These are phyloP conservation scores for Haliaeetus leucogaster DNA, from an alignment of 2,113 vertebrate species.

Conservation along the genomic window DNA sequence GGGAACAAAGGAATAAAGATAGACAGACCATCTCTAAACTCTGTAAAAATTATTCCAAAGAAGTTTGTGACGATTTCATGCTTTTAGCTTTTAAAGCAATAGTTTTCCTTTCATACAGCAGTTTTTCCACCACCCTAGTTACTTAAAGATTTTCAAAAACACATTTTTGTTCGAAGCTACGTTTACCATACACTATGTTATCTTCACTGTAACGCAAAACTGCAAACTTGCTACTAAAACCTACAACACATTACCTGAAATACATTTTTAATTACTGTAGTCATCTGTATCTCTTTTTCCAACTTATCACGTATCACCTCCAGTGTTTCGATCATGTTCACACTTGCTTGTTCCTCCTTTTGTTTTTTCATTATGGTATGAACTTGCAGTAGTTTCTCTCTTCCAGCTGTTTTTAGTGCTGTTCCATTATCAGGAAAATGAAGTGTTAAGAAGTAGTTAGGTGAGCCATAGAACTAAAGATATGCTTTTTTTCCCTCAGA, in stretches of 20 bases:
- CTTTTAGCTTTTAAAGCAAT: neutral
- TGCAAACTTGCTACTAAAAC: neutral
- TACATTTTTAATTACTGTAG: conserved; percentile 58
- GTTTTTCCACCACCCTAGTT: neutral
- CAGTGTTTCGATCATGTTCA: too few relatives aligned
- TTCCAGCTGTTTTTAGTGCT: conserved; percentile 61
- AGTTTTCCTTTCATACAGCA: neutral
- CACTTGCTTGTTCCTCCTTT: too few relatives aligned
- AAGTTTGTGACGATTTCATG: neutral
- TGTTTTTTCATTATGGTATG: too few relatives aligned
- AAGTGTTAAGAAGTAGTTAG: neutral
- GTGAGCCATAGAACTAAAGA: neutral
- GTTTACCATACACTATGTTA: neutral
- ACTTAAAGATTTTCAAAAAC: neutral
- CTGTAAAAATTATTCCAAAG: neutral
- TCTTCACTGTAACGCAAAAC: neutral
- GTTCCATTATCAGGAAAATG: neutral
- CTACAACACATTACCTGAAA: conserved; percentile 71
- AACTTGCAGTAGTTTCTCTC: neutral
- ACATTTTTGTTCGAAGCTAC: neutral
- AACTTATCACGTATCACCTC: neutral
- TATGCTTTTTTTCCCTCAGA: neutral
- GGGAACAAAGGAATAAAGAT: neutral
- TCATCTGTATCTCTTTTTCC: conserved; percentile 17
- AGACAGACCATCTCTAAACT: neutral